phyloP scores from a whole-genome alignment of 1,140 invertebrate genomes.

The Anoplolepis gracilipes region DNA sequence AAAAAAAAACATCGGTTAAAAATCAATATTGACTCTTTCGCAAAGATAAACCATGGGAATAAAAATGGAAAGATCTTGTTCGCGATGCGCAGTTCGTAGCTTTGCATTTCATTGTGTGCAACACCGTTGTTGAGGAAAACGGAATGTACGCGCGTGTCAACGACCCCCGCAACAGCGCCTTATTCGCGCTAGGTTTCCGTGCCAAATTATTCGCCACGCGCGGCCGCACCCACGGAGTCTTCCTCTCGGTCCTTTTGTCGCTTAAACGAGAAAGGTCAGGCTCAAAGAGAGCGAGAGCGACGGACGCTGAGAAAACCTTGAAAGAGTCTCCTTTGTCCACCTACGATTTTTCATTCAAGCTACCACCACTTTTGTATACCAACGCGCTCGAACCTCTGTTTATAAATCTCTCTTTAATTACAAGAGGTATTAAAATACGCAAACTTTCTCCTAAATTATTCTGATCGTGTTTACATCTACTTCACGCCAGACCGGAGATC shows the following conservation, averaged over 20 bases:
- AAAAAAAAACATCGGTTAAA: neutral
- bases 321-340: neutral
- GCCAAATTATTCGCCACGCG: slow-evolving; percentile 68
- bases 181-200: slow-evolving; percentile 46
- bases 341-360: slow-evolving; percentile 18
- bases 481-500: neutral
- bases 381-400: neutral
- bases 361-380: neutral
- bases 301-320: neutral
- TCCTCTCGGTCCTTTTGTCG: slow-evolving; percentile 49
- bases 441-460: neutral
- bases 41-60: neutral
- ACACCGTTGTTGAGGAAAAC: slow-evolving; percentile 28
- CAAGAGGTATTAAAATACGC: neutral
- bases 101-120: neutral
- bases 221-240: slow-evolving; percentile 63
- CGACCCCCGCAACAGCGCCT: slow-evolving; percentile 45
- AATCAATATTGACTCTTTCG: neutral
- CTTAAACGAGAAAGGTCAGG: slow-evolving; percentile 56
- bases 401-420: slow-evolving; percentile 8
- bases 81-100: neutral
- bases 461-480: neutral
- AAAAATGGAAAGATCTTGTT: neutral
- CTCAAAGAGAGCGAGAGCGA: slow-evolving; percentile 19
- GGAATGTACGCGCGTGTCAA: slow-evolving; percentile 59